Evolutionary conservation across 2,797 vertebrate genomes (phyloP).

Genomic region (Manis crassicaudata): DNA sequence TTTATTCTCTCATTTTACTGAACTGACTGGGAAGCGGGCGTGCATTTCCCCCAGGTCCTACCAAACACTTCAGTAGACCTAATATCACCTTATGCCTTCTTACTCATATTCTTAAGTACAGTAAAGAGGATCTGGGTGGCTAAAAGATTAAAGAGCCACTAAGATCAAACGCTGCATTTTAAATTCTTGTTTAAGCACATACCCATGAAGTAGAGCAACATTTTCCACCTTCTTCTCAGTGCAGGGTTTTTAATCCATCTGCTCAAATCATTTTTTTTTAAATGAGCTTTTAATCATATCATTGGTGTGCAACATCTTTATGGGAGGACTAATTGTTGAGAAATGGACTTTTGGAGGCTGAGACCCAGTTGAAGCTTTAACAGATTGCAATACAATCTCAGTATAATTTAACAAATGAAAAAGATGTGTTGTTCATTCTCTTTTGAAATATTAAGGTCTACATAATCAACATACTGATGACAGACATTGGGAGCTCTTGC

Average conservation of each 20-base stretch:
- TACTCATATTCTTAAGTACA: background rate
- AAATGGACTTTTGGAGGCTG: background rate
- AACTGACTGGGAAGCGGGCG: background rate
- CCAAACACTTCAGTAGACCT: background rate
- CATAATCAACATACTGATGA: background rate
- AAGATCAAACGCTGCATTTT: background rate
- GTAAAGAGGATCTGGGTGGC: background rate
- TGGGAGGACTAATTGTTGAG: background rate
- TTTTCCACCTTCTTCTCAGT: background rate
- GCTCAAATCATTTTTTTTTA: background rate
- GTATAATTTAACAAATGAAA: background rate
- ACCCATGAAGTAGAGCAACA: background rate
- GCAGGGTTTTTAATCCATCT: background rate
- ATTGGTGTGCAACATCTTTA: background rate
- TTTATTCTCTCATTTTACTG: background rate
- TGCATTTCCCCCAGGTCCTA: background rate
- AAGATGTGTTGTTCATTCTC: background rate
- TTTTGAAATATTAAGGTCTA: background rate
- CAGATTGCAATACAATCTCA: background rate
- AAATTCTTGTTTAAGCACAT: slow-evolving; percentile 12
- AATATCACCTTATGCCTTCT: background rate
- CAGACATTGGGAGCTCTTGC: background rate
- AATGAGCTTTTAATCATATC: background rate
- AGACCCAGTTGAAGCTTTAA: background rate
- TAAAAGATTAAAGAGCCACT: slow-evolving; percentile 10